phyloP scores from a whole-genome alignment of 2,797 vertebrate genomes.

The Silurus aristotelis region DNA sequence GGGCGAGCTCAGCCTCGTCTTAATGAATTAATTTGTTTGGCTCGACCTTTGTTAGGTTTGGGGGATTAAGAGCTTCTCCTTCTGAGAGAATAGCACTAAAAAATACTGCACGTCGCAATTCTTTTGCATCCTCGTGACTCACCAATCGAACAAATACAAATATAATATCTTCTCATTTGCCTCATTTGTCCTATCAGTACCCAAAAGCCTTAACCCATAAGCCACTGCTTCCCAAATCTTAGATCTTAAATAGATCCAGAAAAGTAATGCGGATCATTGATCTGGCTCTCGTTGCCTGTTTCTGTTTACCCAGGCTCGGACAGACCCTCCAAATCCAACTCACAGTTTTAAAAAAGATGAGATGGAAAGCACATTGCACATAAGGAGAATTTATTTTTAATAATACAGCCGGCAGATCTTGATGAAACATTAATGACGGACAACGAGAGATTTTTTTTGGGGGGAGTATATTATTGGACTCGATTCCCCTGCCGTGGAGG shows the following conservation, averaged over 20 bases:
- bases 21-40: conserved; percentile 65
- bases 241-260: conserved; percentile 24
- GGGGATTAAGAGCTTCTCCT: conserved; percentile 51
- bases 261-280: conserved; percentile 18
- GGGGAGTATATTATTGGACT: conserved; percentile 31
- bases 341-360: conserved; percentile 25
- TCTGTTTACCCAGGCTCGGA: conserved; percentile 24
- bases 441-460: conserved; percentile 16
- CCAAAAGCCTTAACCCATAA: background rate
- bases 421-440: conserved; percentile 48
- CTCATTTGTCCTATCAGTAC: background rate
- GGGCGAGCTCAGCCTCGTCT: conserved; percentile 58
- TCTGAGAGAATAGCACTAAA: conserved; percentile 16
- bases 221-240: conserved; percentile 16
- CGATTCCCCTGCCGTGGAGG: conserved; percentile 15
- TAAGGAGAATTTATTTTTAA: conserved; percentile 38
- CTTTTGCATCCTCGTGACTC: background rate
- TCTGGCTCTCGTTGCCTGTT: conserved; percentile 22
- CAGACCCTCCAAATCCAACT: conserved; percentile 9
- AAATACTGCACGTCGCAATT: background rate
- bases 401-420: conserved; percentile 31
- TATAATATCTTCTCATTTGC: background rate
- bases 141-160: background rate
- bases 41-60: conserved; percentile 56
- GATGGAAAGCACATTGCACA: conserved; percentile 29